Evolutionary conservation across 1,140 invertebrate genomes (phyloP).

Genomic region (Meloidogyne hapla): DNA sequence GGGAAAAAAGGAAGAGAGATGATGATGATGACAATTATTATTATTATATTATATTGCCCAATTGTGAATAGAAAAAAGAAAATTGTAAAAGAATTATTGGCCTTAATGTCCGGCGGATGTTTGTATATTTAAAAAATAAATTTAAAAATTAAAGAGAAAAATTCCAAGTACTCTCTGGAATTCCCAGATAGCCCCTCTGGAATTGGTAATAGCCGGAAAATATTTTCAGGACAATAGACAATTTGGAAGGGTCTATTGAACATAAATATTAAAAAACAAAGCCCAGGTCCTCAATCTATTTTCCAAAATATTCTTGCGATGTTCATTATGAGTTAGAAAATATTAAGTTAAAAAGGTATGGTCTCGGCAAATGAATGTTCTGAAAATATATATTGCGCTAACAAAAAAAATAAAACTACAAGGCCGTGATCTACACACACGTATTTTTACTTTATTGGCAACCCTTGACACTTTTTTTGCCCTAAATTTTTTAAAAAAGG

Average conservation of each 20-base stretch:
- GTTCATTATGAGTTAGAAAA: no score
- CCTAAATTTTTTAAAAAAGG: neutral
- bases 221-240: no score
- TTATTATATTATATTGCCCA: neutral
- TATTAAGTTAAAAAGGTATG: neutral
- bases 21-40: no score
- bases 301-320: no score
- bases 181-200: no score
- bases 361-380: neutral
- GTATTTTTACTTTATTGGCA: neutral
- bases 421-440: neutral
- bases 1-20: neutral
- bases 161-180: no score
- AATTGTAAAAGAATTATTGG: conserved; percentile 2
- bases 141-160: neutral
- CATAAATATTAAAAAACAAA: no score
- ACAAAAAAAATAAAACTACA: neutral
- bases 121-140: neutral
- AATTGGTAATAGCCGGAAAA: no score
- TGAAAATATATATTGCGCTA: neutral
- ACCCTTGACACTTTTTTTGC: conserved; percentile 5
- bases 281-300: no score
- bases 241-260: no score
- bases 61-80: neutral
- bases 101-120: neutral